phyloP scores from a whole-genome alignment of 2,113 vertebrate species.

The Lagenorhynchus albirostris region DNA sequence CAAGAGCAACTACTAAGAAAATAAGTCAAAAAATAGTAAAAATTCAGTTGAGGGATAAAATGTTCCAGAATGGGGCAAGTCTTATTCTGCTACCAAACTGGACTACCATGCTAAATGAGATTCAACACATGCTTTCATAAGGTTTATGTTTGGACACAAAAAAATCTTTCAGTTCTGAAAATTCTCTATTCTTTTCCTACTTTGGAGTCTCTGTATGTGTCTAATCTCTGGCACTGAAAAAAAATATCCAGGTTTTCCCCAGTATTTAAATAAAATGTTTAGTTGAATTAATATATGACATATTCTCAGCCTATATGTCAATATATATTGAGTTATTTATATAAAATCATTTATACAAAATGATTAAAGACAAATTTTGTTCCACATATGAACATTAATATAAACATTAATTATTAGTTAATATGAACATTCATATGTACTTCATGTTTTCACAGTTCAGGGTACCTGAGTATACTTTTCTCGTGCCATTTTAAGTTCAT shows the following conservation, averaged over 20 bases:
- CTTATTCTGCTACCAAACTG: neutral
- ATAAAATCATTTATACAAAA: neutral
- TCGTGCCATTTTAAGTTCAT: slow-evolving; percentile 11
- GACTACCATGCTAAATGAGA: neutral
- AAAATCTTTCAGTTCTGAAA: neutral
- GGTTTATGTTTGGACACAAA: neutral
- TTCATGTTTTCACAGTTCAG: slow-evolving; percentile 31
- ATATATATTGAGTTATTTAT: neutral
- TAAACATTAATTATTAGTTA: neutral
- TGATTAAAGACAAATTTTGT: neutral
- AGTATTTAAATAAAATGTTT: slow-evolving; percentile 22
- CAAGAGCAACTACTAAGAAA: neutral
- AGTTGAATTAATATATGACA: slow-evolving; percentile 14
- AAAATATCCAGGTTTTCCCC: neutral
- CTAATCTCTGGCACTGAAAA: neutral
- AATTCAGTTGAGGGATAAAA: neutral
- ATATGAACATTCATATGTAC: neutral
- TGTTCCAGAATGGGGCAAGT: neutral
- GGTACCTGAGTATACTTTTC: neutral
- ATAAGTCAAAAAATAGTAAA: neutral
- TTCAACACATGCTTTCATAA: neutral
- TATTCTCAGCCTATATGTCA: neutral
- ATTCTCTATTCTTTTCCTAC: neutral
- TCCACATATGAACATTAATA: neutral
- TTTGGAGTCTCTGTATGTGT: neutral